Percentiles rank a stretch among this genome's conserved stretches.
Conservation (phyloP, 2,797 vertebrate genomes). For the Pipistrellus kuhlii region DNA sequence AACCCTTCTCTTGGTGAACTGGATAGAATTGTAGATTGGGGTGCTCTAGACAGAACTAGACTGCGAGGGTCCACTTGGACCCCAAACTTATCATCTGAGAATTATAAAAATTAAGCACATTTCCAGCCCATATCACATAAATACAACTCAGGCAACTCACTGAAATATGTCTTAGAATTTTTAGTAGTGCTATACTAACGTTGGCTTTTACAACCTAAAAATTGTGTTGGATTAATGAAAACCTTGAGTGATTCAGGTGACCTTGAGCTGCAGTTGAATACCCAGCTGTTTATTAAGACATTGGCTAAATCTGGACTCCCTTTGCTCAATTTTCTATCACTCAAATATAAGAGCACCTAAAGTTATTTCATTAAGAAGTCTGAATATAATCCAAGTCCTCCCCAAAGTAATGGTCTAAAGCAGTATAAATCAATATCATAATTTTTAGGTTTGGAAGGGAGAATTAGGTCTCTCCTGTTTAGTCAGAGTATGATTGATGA, state of each 20-base stretch:
- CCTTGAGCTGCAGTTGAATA: not conserved
- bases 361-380: slow-evolving; percentile 41
- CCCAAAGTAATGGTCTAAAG: not conserved
- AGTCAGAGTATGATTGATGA: not conserved
- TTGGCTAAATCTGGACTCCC: not conserved
- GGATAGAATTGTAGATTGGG: not conserved
- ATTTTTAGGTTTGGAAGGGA: slow-evolving; percentile 3
- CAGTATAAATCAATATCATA: not conserved
- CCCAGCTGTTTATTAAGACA: not conserved
- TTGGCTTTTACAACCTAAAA: not conserved
- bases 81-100: not conserved
- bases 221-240: not conserved
- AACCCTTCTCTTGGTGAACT: not conserved
- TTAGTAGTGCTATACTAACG: not conserved
- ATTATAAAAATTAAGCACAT: not conserved
- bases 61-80: no score
- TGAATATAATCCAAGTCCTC: slow-evolving; percentile 37
- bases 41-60: not conserved
- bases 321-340: not conserved
- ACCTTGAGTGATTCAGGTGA: not conserved
- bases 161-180: not conserved
- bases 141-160: not conserved
- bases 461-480: not conserved
- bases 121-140: not conserved
- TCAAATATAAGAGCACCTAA: not conserved